Evolutionary conservation across 2,797 vertebrate species (phyloP).

Genomic region (Jordanella pulchra): DNA sequence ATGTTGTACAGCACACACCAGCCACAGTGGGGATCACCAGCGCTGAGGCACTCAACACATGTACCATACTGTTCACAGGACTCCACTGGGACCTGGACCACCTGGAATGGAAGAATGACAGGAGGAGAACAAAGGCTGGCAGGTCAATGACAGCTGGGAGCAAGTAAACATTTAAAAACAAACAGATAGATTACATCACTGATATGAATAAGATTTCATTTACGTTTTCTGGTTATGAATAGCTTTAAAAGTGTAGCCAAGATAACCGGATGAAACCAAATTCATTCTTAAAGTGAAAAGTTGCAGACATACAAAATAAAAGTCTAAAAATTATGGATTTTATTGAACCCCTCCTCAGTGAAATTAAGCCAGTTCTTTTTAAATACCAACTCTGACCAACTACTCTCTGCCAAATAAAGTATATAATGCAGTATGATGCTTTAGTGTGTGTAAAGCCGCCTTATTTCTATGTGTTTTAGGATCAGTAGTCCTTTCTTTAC

Average conservation of each 20-base stretch:
- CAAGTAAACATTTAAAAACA: not conserved
- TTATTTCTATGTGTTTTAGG: too few relatives aligned
- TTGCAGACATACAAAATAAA: not conserved
- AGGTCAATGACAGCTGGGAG: conserved; percentile 4
- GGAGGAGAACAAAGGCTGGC: not conserved
- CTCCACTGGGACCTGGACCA: conserved; percentile 89
- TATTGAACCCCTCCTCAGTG: not conserved
- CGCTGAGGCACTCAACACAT: conserved; percentile 90
- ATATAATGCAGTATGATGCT: too few relatives aligned
- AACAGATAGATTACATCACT: not conserved
- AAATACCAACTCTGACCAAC: not conserved
- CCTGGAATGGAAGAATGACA: conserved; percentile 70
- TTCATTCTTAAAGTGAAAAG: not conserved
- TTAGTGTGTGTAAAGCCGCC: too few relatives aligned
- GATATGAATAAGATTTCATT: not conserved
- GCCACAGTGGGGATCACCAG: conserved; percentile 94
- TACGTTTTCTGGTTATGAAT: not conserved
- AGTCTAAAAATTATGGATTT: not conserved
- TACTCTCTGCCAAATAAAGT: too few relatives aligned
- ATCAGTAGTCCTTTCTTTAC: too few relatives aligned
- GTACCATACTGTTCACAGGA: conserved; percentile 90
- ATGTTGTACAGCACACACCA: conserved; percentile 94
- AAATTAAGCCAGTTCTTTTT: not conserved
- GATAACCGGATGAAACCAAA: not conserved
- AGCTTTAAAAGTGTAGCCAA: not conserved